Evolutionary conservation across 2,888 invertebrate genomes (phyloP), one percentile per base, ranked within the genome.

Genomic region (Diadromus collaris): DNA sequence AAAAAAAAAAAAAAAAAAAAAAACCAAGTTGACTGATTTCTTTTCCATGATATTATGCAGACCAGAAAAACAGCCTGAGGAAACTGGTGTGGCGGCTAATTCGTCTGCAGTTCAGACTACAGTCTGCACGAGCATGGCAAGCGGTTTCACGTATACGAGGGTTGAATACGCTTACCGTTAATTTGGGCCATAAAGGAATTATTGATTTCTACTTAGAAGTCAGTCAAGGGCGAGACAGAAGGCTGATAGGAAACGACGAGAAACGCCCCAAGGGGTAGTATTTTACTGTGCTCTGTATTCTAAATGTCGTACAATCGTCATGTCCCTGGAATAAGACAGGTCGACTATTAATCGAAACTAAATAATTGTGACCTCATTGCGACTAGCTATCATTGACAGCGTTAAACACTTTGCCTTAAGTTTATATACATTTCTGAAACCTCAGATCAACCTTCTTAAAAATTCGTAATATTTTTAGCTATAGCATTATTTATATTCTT

Each of bases 181-280:
- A 89, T 89, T 89, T 89, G 86, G 86, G 84, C 88, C 88, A 89
- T 89, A 89, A 89, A 89, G 88, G 87, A 89, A 88, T 89, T 89
- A 89, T 89, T 89, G 89, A 89, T 89, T 89, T 89, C 89, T 89
- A 89, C 89, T 89, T 88, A 89, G 86, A 81, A 84, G 82, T 81
- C 88, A 84, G 85, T 86, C 84, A 83, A 86, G 86, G 86, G 87
- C 86, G 86, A 84, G 85, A 83, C 81, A 83, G 75, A 56, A 65
- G 80, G 54, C 79, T 58, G 44, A 41, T 79, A 77, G 73, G 61
- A 79, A 79, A 83, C 58, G 38, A 41, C 46, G 60, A 69, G 75
- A 64, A 71, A 77, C 67, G 64, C 72, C 51, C 44, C 63, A 27
- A 6, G 61, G 63, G 44, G 41, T 41, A 44, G 63, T 16, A 41